These are phyloP conservation scores for Pseudoips prasinana DNA, from an alignment of 2,888 invertebrate species.

Conservation along the genomic window DNA sequence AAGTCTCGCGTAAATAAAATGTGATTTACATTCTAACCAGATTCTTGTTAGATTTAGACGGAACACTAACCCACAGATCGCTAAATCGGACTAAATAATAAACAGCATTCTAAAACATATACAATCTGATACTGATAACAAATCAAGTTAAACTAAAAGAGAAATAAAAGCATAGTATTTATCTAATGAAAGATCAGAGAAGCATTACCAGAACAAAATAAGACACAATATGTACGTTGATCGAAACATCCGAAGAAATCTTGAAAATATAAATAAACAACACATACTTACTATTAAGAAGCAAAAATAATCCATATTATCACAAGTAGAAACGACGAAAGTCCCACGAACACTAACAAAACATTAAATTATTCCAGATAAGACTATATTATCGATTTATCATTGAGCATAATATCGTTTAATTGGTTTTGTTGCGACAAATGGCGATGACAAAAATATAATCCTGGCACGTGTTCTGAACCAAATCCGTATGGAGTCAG, in stretches of 20 bases:
- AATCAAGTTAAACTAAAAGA: slow-evolving; percentile 1
- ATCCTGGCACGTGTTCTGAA: slow-evolving; percentile 38
- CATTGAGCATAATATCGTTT: slow-evolving; percentile 20
- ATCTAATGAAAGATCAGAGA: too few species aligned
- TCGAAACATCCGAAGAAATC: too few species aligned
- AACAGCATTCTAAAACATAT: too few species aligned
- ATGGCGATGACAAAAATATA: slow-evolving; percentile 46
- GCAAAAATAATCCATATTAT: slow-evolving; percentile 44
- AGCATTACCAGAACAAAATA: too few species aligned
- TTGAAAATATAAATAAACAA: slow-evolving; percentile 25
- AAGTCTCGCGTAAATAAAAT: too few species aligned
- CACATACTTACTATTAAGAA: slow-evolving; percentile 39
- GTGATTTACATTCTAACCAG: too few species aligned
- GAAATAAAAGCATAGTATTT: slow-evolving; percentile 12
- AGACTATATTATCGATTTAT: slow-evolving; percentile 29
- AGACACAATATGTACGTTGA: too few species aligned
- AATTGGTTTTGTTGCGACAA: slow-evolving; percentile 26
- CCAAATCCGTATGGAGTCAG: slow-evolving; percentile 39
- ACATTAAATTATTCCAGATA: slow-evolving; percentile 24
- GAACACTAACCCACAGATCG: too few species aligned
- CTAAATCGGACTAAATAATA: too few species aligned
- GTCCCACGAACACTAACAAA: slow-evolving; percentile 28
- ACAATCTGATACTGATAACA: slow-evolving; percentile 16
- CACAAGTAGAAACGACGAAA: slow-evolving; percentile 35
- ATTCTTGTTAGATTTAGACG: too few species aligned